Evolutionary conservation across 2,888 invertebrate genomes (phyloP), one percentile per base, ranked within the genome.

Genomic region (Schizotus pectinicornis): DNA sequence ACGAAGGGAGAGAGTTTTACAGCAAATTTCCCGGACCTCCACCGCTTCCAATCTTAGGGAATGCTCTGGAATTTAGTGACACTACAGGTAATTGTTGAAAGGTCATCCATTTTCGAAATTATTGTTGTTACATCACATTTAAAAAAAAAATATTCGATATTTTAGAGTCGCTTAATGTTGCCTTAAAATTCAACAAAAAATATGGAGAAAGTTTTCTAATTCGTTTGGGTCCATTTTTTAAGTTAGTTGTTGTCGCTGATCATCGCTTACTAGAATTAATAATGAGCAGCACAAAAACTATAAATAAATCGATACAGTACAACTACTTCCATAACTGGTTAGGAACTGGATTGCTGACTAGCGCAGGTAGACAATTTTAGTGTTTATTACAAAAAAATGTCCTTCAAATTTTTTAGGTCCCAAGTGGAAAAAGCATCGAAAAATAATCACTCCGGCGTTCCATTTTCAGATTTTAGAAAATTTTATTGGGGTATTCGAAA

Each of bases 381-480:
- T 33, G 8, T 32, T 46, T 7, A 13, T 46, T 8, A 6, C 30
- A 7, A 22, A 6, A 22, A 3, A 8, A 5, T 22, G 3, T n/a
- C n/a, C 5, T 3, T 13, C 1, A 30, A 30, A 8, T 42, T 54
- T n/a, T 65, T 68, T 69, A 71, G 84, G 83, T 1, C 64, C 73
- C 0, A 84, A 82, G 76, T 92, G 91, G 91, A 83, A 82, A 64
- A 76, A 75, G 0, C 84, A 88, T 62, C 82, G 91, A 9, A 89
- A 88, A 73, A 83, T 91, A 62, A 77, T 91, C 42, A 91, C 90
- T 0, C 90, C 90, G 0, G 85, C 90, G 0, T 91, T 90, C 76
- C 91, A 91, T 76, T 90, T 90, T 72, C 87, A 87, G 71, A 89
- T 91, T 54, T 76, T 91, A 45, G 86, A 88, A 69, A 85, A 88